These are phyloP conservation scores for Nymphalis polychloros DNA, from an alignment of 2,888 invertebrate genomes.

Conservation along the genomic window DNA sequence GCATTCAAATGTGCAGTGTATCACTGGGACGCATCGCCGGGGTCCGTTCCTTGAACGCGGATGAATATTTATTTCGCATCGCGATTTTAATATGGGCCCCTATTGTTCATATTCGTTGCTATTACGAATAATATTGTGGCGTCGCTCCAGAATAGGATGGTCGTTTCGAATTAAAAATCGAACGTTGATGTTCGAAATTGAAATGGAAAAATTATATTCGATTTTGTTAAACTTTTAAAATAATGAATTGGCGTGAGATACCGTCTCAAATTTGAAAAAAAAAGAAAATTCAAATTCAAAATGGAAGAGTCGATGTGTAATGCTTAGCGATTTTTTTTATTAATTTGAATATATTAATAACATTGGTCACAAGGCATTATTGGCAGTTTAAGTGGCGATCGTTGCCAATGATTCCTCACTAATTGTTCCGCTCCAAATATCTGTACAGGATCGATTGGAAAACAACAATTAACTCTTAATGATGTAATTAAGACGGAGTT, in stretches of 20 bases:
- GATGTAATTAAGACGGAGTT: conserved; percentile 24
- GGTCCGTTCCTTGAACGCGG: conserved; percentile 57
- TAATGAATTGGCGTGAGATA: too few species aligned
- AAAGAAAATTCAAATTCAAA: background rate
- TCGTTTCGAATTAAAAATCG: conserved; percentile 29
- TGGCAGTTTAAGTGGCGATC: conserved; percentile 28
- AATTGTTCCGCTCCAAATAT: conserved; percentile 35
- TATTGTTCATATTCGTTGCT: conserved; percentile 70
- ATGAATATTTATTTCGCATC: conserved; percentile 77
- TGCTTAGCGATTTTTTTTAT: background rate
- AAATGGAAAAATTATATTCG: background rate
- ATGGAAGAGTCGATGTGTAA: background rate
- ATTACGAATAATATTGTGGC: conserved; percentile 40
- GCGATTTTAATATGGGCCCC: conserved; percentile 53
- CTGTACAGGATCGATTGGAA: conserved; percentile 29
- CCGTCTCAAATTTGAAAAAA: too few species aligned
- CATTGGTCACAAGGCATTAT: conserved; percentile 11
- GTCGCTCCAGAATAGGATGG: conserved; percentile 43
- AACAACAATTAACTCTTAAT: conserved; percentile 30
- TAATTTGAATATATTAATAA: conserved; percentile 7
- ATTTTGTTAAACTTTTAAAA: background rate
- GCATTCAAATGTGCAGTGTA: conserved; percentile 71
- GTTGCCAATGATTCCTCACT: conserved; percentile 32
- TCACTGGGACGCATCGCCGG: conserved; percentile 64
- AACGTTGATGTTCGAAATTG: conserved; percentile 13